These are phyloP conservation scores for Microcebus tavaratra DNA, from an alignment of 2,113 vertebrate species.

Conservation along the genomic window DNA sequence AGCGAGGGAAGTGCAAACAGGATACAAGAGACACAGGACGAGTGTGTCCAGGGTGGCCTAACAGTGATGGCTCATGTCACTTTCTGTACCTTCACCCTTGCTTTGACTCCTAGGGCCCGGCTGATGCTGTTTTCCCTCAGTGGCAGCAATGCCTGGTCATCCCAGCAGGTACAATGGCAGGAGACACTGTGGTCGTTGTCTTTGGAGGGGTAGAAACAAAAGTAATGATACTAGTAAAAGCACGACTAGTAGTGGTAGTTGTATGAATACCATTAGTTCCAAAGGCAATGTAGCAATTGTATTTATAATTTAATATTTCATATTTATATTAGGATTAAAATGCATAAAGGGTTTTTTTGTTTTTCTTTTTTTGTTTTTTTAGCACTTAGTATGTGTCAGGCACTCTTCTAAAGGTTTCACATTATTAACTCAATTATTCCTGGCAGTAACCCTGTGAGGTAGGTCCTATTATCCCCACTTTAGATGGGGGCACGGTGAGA, in stretches of 20 bases:
- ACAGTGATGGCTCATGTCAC: fast-evolving
- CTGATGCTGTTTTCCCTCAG: background rate
- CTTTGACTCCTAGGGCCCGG: background rate
- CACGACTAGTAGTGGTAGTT: no score
- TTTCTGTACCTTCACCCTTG: background rate
- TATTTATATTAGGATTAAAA: background rate
- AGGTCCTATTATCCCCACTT: background rate
- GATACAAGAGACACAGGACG: background rate
- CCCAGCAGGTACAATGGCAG: background rate
- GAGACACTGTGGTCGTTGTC: background rate
- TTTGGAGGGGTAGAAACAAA: background rate
- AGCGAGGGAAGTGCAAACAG: background rate
- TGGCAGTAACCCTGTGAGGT: background rate
- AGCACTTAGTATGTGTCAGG: background rate
- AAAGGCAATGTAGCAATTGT: background rate
- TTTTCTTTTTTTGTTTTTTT: background rate
- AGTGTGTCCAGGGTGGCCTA: fast-evolving
- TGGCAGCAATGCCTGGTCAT: background rate
- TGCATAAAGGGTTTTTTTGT: background rate
- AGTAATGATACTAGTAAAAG: background rate
- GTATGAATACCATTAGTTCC: background rate
- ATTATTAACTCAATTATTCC: background rate
- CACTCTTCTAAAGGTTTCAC: background rate
- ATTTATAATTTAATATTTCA: background rate
- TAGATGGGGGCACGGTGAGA: background rate